Evolutionary conservation across 2,113 vertebrate species (phyloP), one percentile per base, ranked within the genome.

Genomic region (Cariama cristata): DNA sequence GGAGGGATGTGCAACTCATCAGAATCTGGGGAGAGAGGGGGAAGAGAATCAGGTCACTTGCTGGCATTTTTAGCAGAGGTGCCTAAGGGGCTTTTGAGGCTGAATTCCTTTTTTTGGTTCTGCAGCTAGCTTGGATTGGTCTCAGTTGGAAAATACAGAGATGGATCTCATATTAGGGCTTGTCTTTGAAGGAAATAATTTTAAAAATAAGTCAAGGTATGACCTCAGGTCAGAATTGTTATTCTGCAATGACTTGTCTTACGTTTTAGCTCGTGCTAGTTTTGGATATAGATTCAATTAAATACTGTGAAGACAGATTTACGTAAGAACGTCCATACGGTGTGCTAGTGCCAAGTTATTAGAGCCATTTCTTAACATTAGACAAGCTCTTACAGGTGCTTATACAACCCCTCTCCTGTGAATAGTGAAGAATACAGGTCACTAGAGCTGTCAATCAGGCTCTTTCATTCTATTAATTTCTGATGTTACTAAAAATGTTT

Each of bases 71-170:
- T 73, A 94, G 71, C 71, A 86, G 85, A 15, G 38, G n/a, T 0
- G 1, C 63, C 73, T 55, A 32, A 86, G n/a, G 53, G 62, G 12
- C 12, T 93, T 93, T 75, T 83, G 88, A 91, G 53, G 42, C n/a
- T 86, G 58, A 68, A 82, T 82, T 94, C 84, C 69, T 53, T 79
- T 93, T 93, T 91, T 69, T 66, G 67, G 45, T 69, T 86, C 63
- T 96, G 75, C 88, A 96, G 88, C 86, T 95, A 93, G 24, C 63
- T 93, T 93, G 91, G 75, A 79, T 80, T 80, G 40, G 50, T 86
- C 86, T 94, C 86, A 53, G 27, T 59, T 88, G 67, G 68, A 90
- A 95, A 95, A 92, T 18, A 6, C 2, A 72, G 22, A 62, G 49
- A 73, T 68, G 74, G 42, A 50, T 86, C 59, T 91, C 42, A 17